Conservation (phyloP, 2,888 invertebrate genomes). For the Mellilla xanthometata region DNA sequence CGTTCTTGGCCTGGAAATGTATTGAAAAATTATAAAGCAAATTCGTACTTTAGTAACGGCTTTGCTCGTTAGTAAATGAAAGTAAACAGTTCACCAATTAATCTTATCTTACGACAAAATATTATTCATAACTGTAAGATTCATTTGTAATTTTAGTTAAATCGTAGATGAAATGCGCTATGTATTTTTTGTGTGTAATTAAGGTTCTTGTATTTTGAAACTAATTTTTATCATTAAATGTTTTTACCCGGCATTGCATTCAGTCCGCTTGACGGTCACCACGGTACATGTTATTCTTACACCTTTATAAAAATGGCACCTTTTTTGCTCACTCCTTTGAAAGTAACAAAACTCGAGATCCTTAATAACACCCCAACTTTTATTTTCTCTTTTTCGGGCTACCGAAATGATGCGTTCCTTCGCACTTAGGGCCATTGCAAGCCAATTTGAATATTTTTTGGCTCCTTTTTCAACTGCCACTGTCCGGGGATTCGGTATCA, state of each 20-base stretch:
- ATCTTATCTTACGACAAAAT: neutral
- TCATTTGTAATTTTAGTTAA: too few relatives aligned
- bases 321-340: conserved; percentile 34
- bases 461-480: conserved; percentile 9
- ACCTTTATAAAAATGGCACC: conserved; percentile 32
- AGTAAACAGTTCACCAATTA: conserved; percentile 10
- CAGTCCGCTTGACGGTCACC: too few relatives aligned
- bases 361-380: conserved; percentile 47
- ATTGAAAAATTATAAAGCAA: conserved; percentile 9
- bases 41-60: conserved; percentile 17
- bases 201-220: too few relatives aligned
- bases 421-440: conserved; percentile 54
- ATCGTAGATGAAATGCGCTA: too few relatives aligned
- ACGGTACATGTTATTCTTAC: conserved; percentile 16
- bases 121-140: neutral
- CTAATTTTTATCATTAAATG: too few relatives aligned
- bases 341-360: conserved; percentile 48
- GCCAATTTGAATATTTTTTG: conserved; percentile 58
- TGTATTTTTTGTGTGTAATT: too few relatives aligned
- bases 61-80: conserved; percentile 10
- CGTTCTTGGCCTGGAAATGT: conserved; percentile 18
- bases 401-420: conserved; percentile 61
- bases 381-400: conserved; percentile 53
- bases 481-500: neutral
- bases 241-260: too few relatives aligned